Conservation (phyloP, 2,888 invertebrate species). For the Prosopocoilus inquinatus region DNA sequence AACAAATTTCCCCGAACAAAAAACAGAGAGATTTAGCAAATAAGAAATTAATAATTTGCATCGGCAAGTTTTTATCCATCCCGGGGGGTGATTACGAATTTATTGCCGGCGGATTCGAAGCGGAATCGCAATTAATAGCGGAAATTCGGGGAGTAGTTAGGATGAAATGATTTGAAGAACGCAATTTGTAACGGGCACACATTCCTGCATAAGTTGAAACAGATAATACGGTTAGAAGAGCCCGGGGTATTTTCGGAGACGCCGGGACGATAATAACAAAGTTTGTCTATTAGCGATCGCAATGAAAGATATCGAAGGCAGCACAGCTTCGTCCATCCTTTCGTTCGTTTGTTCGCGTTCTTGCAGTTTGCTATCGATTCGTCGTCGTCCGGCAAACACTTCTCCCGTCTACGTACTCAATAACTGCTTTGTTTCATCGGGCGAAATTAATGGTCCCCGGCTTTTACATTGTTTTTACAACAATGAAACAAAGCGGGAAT, state of each 20-base stretch:
- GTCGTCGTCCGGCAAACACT: conserved; percentile 25
- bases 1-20: no score
- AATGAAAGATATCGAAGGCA: conserved; percentile 35
- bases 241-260: conserved; percentile 10
- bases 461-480: conserved; percentile 17
- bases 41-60: no score
- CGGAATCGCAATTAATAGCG: no score
- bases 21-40: no score
- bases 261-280: conserved; percentile 35
- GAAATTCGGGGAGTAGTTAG: no score
- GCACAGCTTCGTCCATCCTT: conserved; percentile 28
- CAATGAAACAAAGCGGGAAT: conserved; percentile 5
- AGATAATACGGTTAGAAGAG: neutral
- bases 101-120: no score
- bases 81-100: no score
- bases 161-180: no score
- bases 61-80: no score
- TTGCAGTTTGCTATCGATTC: conserved; percentile 32
- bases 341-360: conserved; percentile 8
- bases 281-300: conserved; percentile 40
- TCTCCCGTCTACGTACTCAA: conserved; percentile 23
- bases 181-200: neutral
- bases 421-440: conserved; percentile 27
- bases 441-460: conserved; percentile 28
- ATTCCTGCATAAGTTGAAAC: neutral